phyloP scores from a whole-genome alignment of 1,140 invertebrate species.

The Calycopis cecrops region DNA sequence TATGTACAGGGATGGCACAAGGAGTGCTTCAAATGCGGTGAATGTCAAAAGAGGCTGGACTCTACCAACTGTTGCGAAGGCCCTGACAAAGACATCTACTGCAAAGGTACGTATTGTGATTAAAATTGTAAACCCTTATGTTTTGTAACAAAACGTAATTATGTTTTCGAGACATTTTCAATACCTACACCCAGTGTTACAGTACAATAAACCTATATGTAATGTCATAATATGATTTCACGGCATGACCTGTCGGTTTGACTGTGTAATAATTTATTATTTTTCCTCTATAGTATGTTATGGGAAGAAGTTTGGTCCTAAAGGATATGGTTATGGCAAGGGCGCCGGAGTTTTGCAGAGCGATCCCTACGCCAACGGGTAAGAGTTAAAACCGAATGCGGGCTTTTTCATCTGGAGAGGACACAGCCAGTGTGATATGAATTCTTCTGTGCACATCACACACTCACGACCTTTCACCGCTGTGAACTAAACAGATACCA shows the following conservation, averaged over 20 bases:
- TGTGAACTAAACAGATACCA: conserved; percentile 46
- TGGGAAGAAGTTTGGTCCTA: conserved; percentile 94
- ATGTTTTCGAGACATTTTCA: neutral
- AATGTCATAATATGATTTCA: conserved; percentile 23
- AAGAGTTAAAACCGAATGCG: conserved; percentile 53
- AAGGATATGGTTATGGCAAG: conserved; percentile 95
- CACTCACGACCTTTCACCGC: conserved; percentile 17
- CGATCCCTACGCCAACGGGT: conserved; percentile 86
- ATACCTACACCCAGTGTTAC: neutral
- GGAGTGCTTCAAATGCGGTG: conserved; percentile 96
- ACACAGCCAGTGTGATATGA: conserved; percentile 30
- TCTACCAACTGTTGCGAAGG: conserved; percentile 96
- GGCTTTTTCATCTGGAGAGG: conserved; percentile 43
- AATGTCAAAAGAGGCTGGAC: conserved; percentile 96
- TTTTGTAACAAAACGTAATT: too few species aligned
- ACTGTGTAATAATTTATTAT: conserved; percentile 36
- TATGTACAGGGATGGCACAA: conserved; percentile 89
- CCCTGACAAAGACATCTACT: conserved; percentile 97
- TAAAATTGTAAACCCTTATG: conserved; percentile 68
- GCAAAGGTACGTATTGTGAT: conserved; percentile 86
- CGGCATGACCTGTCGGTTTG: conserved; percentile 29
- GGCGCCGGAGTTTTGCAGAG: conserved; percentile 93
- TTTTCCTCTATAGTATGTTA: conserved; percentile 87
- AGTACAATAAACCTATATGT: conserved; percentile 3
- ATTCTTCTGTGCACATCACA: conserved; percentile 16